Evolutionary conservation across 2,113 vertebrate species (phyloP), one percentile per base, ranked within the genome.

Genomic region (Neogobius melanostomus): DNA sequence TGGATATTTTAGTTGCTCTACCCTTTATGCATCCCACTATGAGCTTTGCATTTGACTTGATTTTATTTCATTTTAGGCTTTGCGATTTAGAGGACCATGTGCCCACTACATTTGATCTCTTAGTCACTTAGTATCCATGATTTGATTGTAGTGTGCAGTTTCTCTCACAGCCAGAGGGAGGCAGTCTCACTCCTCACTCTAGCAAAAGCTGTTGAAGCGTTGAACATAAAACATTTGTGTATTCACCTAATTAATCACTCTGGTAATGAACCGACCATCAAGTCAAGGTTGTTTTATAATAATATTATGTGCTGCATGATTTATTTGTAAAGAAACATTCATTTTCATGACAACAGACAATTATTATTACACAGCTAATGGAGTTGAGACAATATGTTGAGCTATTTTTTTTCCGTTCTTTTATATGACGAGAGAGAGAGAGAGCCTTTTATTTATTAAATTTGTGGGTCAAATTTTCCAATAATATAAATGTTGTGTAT

Each of bases 151-250:
- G 56, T 76, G 70, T 88, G 91, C 82, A 77, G 46, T 91, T 86
- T 89, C 82, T 45, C 15, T 16, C 59, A 71, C 79, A 43, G 68
- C 89, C 89, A 91, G 88, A 81, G 77, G 89, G 90, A 91, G 91
- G 88, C 91, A 91, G 88, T 90, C 87, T 81, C 77, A 85, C 75
- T 87, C 88, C 85, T 90, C 54, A 54, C 64, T 77, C 65, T 50
- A 51, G 70, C 71, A 73, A 65, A 50, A 71, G 69, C 63, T 59
- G 64, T 54, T 11, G 16, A 64, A 6, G 6, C 42, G 74, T 53
- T 77, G 66, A 77, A 56, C 64, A 69, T 45, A 0, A 28, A 59
- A 66, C 57, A 74, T 84, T 81, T 76, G 74, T 82, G 75, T 76
- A 74, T 82, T 80, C 57, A 87, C 86, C 88, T 82, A 85, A 87